Conservation (phyloP, 1,140 invertebrate species). For the Drosophila subpulchrella region DNA sequence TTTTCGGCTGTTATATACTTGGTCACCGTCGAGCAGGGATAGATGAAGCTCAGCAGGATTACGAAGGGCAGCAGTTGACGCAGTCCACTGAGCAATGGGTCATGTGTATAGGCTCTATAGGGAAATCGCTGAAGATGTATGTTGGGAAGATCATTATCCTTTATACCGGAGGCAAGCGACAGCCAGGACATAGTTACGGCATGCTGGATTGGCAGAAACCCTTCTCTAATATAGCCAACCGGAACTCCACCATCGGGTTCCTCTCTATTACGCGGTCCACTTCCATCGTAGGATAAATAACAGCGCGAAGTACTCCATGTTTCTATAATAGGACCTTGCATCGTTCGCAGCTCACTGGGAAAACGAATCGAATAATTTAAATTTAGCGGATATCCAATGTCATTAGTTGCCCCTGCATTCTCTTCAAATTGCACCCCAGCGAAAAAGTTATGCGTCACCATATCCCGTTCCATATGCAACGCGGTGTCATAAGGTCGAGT, state of each 20-base stretch:
- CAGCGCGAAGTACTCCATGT: conserved; percentile 57
- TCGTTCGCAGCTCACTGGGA: conserved; percentile 53
- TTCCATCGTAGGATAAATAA: conserved; percentile 33
- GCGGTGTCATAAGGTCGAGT: conserved; percentile 18
- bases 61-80: conserved; percentile 90
- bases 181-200: conserved; percentile 84
- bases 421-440: conserved; percentile 35
- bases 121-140: conserved; percentile 87
- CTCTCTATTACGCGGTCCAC: conserved; percentile 58
- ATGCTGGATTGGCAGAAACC: conserved; percentile 87
- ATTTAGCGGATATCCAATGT: neutral
- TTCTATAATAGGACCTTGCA: conserved; percentile 12
- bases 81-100: conserved; percentile 88
- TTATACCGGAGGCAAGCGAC: conserved; percentile 4
- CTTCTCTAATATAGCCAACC: conserved; percentile 86
- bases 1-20: conserved; percentile 87
- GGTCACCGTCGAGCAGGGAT: conserved; percentile 91
- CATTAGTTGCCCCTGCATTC: neutral
- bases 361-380: conserved; percentile 39
- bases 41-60: conserved; percentile 91
- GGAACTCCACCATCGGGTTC: conserved; percentile 64
- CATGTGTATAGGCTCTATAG: conserved; percentile 89
- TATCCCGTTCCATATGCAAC: conserved; percentile 22
- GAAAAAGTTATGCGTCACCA: conserved; percentile 39
- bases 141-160: conserved; percentile 18